A percentile compares a stretch with the other conserved stretches of the same genome.
Conservation (phyloP, 2,797 vertebrate genomes). For the Hephaestus fuliginosus region DNA sequence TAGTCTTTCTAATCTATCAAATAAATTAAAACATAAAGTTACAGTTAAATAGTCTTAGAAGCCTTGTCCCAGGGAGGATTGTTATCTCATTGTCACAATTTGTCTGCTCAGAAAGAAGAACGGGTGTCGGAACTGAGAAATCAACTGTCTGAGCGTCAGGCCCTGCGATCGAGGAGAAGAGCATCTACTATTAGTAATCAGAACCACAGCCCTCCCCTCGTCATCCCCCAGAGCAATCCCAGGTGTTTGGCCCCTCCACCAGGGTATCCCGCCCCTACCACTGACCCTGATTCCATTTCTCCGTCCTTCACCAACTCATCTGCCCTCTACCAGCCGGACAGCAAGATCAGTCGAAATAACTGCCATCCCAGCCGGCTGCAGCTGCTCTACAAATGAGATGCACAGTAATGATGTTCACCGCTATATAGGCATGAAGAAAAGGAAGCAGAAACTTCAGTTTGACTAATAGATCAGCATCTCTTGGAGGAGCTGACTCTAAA, state of each 20-base stretch:
- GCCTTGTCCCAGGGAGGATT: not conserved
- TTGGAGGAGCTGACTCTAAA: slow-evolving; percentile 19
- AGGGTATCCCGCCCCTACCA: slow-evolving; percentile 78
- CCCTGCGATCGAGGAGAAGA: slow-evolving; percentile 89
- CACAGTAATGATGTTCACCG: not conserved
- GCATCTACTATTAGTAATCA: slow-evolving; percentile 83
- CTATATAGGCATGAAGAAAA: not conserved
- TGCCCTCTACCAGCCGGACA: slow-evolving; percentile 86
- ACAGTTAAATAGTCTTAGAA: too few relatives aligned
- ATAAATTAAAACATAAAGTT: not conserved
- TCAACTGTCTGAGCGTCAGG: slow-evolving; percentile 90
- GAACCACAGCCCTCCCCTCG: slow-evolving; percentile 79
- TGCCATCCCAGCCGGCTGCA: slow-evolving; percentile 92
- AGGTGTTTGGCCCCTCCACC: slow-evolving; percentile 81
- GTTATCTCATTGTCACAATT: not conserved
- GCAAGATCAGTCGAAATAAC: slow-evolving; percentile 90
- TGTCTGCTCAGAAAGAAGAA: slow-evolving; percentile 89
- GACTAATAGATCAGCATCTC: not conserved
- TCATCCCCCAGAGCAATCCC: slow-evolving; percentile 78
- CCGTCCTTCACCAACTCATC: slow-evolving; percentile 85
- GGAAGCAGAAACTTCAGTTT: not conserved
- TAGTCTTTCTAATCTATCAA: not conserved
- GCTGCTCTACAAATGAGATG: slow-evolving; percentile 91
- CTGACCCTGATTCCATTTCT: slow-evolving; percentile 78
- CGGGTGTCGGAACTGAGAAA: slow-evolving; percentile 92